phyloP scores from a whole-genome alignment of 2,888 invertebrate genomes.

The Melieria crassipennis region DNA sequence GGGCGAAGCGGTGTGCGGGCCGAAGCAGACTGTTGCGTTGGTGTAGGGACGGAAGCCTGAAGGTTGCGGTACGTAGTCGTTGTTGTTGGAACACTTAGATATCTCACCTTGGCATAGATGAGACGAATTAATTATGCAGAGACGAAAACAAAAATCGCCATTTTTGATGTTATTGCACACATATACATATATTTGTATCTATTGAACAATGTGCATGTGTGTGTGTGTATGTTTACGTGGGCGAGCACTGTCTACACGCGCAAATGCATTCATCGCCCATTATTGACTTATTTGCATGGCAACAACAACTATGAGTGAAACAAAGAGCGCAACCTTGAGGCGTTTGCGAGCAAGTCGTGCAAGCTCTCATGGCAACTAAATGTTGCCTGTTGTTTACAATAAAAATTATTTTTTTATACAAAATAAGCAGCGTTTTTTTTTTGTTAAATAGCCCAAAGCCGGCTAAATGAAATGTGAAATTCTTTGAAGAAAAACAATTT shows the following conservation, averaged over 20 bases:
- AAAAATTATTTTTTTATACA: too few relatives aligned
- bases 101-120: background rate
- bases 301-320: background rate
- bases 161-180: background rate
- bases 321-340: background rate
- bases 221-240: background rate
- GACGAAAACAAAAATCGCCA: background rate
- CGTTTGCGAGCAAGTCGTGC: too few relatives aligned
- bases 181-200: constrained; percentile 7
- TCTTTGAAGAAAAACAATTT: too few relatives aligned
- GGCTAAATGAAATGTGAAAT: too few relatives aligned
- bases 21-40: background rate
- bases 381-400: too few relatives aligned
- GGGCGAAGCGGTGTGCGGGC: too few relatives aligned
- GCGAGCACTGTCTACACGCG: background rate
- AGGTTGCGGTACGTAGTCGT: too few relatives aligned
- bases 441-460: too few relatives aligned
- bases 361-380: too few relatives aligned
- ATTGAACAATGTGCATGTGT: constrained; percentile 4
- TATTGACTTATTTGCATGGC: background rate
- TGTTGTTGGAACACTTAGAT: background rate
- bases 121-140: constrained; percentile 22
- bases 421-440: too few relatives aligned
- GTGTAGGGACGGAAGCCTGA: background rate
- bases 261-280: background rate